These are phyloP conservation scores for Drosophila elegans DNA, from an alignment of 1,140 invertebrate genomes.

Conservation along the genomic window DNA sequence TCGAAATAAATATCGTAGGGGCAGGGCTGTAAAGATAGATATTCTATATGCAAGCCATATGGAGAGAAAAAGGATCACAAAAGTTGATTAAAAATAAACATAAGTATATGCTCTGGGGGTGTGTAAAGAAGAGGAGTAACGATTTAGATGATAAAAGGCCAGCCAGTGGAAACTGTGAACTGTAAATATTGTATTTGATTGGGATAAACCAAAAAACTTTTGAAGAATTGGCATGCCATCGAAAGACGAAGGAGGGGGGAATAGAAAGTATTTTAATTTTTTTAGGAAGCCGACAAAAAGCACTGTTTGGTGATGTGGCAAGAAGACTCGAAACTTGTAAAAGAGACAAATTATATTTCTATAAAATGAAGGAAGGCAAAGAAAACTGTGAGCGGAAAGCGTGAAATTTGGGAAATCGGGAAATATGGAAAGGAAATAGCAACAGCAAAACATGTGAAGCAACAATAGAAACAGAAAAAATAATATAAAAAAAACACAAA, in stretches of 20 bases:
- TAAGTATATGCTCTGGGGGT: slow-evolving; percentile 5
- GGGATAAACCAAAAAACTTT: slow-evolving; percentile 39
- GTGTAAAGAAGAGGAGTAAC: slow-evolving; percentile 21
- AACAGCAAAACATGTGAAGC: slow-evolving; percentile 66
- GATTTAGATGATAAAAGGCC: slow-evolving; percentile 34
- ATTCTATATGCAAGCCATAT: slow-evolving; percentile 1
- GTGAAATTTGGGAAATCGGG: slow-evolving; percentile 7
- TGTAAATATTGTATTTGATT: slow-evolving; percentile 78
- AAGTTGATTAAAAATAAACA: slow-evolving; percentile 8
- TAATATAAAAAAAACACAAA: slow-evolving; percentile 39
- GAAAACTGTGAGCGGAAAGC: slow-evolving; percentile 13
- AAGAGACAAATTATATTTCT: slow-evolving; percentile 72
- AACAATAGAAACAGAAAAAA: slow-evolving; percentile 65
- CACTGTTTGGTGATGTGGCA: slow-evolving; percentile 61
- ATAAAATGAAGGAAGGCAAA: slow-evolving; percentile 47
- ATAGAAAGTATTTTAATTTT: slow-evolving; percentile 73
- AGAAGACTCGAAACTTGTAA: slow-evolving; percentile 68
- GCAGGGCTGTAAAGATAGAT: background rate
- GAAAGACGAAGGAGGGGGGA: slow-evolving; percentile 6
- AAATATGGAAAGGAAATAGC: slow-evolving; percentile 43
- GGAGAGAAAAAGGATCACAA: slow-evolving; percentile 4
- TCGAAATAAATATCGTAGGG: slow-evolving; percentile 3
- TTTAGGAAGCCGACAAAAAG: slow-evolving; percentile 44
- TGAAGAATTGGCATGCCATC: slow-evolving; percentile 45
- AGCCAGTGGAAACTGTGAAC: slow-evolving; percentile 33